phyloP scores from a whole-genome alignment of 2,797 vertebrate species.

The Aphelocoma californica region DNA sequence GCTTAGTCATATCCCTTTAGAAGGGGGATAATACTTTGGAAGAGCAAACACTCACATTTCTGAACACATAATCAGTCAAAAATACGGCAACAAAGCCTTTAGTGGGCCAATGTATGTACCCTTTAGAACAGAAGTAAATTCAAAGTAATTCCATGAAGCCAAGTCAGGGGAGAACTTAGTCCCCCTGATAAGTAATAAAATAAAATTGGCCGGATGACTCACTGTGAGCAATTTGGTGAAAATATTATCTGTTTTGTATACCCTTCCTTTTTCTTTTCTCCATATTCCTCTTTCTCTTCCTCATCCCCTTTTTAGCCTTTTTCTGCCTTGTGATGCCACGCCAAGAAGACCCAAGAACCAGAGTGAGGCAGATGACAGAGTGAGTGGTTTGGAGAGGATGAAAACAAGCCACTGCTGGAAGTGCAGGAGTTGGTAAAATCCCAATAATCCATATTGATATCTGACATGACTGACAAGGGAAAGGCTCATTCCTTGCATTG shows the following conservation, averaged over 20 bases:
- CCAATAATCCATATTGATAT: neutral
- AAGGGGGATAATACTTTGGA: neutral
- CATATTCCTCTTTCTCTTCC: slow-evolving; percentile 34
- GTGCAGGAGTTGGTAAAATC: neutral
- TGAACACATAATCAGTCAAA: neutral
- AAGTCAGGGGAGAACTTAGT: neutral
- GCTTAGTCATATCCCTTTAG: neutral
- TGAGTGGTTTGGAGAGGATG: neutral
- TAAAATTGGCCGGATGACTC: neutral
- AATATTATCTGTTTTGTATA: neutral
- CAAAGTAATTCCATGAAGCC: neutral
- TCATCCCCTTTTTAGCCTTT: slow-evolving; percentile 18
- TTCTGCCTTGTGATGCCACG: neutral
- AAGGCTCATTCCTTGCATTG: neutral
- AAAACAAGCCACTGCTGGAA: neutral
- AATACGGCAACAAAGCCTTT: neutral
- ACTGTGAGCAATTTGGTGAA: neutral
- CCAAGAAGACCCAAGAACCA: neutral
- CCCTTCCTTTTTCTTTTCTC: slow-evolving; percentile 29
- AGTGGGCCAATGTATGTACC: neutral
- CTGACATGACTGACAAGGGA: neutral
- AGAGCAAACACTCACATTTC: neutral
- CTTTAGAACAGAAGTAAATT: neutral
- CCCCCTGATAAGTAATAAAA: neutral
- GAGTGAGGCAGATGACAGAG: neutral